phyloP scores from a whole-genome alignment of 1,140 invertebrate genomes.

The Ostrea edulis region DNA sequence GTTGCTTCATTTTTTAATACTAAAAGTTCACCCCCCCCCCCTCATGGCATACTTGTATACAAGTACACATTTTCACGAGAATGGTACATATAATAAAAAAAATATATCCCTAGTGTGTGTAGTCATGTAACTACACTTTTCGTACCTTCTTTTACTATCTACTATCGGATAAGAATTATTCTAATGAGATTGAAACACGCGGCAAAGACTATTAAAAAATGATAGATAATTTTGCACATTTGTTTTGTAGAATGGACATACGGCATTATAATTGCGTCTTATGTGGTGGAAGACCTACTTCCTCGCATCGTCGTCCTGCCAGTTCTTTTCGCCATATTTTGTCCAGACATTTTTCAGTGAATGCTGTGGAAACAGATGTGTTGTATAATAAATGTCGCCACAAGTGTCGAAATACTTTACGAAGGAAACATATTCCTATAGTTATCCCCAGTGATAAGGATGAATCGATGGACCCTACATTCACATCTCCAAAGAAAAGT shows the following conservation, averaged over 20 bases:
- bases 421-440: background rate
- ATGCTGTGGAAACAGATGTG: background rate
- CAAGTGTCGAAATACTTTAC: background rate
- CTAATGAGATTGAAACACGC: too few species aligned
- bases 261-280: background rate
- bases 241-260: background rate
- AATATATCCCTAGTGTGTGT: too few species aligned
- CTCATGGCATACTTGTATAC: too few species aligned
- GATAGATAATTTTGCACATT: background rate
- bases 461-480: background rate
- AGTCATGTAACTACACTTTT: too few species aligned
- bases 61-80: too few species aligned
- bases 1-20: too few species aligned
- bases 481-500: background rate
- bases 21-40: too few species aligned
- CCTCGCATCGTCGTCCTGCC: background rate
- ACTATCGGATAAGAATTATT: too few species aligned
- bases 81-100: too few species aligned
- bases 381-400: constrained; percentile 1
- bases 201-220: too few species aligned
- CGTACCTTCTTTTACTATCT: too few species aligned
- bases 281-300: background rate
- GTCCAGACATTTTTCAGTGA: background rate
- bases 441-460: background rate
- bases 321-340: background rate